phyloP scores from a whole-genome alignment of 2,113 vertebrate species.

The Philantomba maxwellii region DNA sequence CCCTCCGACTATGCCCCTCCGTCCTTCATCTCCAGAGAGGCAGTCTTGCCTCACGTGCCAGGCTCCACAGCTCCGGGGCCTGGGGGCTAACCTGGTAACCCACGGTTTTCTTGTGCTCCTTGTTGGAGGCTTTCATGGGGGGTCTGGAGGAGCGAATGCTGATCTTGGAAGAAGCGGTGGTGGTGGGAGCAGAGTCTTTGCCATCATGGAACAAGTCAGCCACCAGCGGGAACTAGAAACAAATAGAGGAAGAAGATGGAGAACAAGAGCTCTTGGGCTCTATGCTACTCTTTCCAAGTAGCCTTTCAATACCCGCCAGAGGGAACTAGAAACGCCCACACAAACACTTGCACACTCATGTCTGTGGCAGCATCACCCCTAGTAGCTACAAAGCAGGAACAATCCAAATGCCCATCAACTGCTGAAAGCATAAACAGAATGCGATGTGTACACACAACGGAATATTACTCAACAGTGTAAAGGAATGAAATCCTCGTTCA shows the following conservation, averaged over 20 bases:
- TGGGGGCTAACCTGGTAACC: slow-evolving; percentile 88
- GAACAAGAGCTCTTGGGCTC: not conserved
- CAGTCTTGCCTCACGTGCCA: accelerated
- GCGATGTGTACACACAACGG: accelerated
- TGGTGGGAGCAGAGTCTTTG: slow-evolving; percentile 58
- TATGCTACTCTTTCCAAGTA: not conserved
- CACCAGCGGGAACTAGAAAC: slow-evolving; percentile 87
- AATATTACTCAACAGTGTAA: not conserved
- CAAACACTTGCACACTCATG: accelerated
- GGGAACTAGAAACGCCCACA: not conserved
- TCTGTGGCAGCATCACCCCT: not conserved
- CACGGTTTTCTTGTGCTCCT: slow-evolving; percentile 92
- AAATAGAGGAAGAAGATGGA: not conserved
- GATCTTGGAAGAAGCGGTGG: slow-evolving; percentile 75
- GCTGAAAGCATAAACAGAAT: accelerated
- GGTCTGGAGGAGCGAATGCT: slow-evolving; percentile 84
- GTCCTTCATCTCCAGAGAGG: not conserved
- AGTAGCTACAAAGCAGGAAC: not conserved
- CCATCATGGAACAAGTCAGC: slow-evolving; percentile 91
- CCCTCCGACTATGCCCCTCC: not conserved
- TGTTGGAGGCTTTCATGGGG: slow-evolving; percentile 84
- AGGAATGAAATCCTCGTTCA: not conserved
- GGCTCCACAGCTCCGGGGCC: not conserved
- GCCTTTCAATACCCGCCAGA: not conserved
- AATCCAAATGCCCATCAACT: not conserved